Evolutionary conservation across 1,140 invertebrate species (phyloP), one percentile per base, ranked within the genome.

Genomic region (Oncopodura yosiiana): DNA sequence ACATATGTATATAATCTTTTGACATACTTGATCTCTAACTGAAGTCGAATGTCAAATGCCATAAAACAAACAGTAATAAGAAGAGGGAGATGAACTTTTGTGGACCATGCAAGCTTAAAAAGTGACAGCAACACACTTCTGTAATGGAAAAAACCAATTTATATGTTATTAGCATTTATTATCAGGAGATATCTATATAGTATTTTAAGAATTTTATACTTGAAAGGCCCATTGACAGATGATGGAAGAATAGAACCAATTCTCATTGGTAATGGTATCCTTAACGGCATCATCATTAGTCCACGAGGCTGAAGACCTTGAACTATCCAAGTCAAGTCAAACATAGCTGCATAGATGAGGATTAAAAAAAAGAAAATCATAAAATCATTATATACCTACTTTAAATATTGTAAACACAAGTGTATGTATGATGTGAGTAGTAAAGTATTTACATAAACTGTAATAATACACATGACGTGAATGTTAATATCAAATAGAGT

Each of bases 81-180:
- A 24, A 77, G 67, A 2, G 79, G 78, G n/a, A 81, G 55, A 42
- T 75, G 69, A 39, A 77, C 68, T 19, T 75, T 70, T 6, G 74
- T 75, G 45, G 74, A 70, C 78, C 78, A 81, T 4, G 77, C 78
- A 21, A 80, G 69, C 26, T 72, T 69, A 16, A 81, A 67, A 65
- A 80, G 73, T 43, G 79, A 78, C 18, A 76, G 59, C 26, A 73
- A 52, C 0, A 50, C 46, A 14, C 38, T 50, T 14, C 61, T 66
- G 37, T 52, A 55, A 37, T 49, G 49, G 18, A 32, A 50, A 38
- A 11, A 42, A 26, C 14, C 19, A 39, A 19, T 34, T 26, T 1
- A 49, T 41, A 6, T n/a, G 12, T 6, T 24, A n/a, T 19, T 29
- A 45, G 23, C 16, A 45, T 48, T 38, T 43, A 37, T 42, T 43